Percentiles rank a stretch among this genome's conserved stretches.
Evolutionary conservation across 1,140 invertebrate genomes (phyloP).

Genomic region (Sarcophaga peregrina): DNA sequence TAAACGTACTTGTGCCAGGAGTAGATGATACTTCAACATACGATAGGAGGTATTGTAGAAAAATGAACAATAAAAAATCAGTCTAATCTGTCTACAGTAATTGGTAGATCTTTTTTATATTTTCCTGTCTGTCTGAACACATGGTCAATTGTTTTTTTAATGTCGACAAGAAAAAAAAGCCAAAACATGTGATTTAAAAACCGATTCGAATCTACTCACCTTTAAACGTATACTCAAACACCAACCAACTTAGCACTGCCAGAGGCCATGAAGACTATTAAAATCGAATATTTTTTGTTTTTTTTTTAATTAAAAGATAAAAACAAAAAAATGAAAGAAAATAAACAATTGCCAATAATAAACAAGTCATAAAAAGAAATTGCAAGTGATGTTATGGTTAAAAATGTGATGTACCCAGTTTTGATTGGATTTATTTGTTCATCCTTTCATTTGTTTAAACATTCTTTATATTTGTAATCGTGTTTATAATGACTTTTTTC

Average conservation of each 20-base stretch:
- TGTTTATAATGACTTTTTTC: not conserved
- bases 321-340: not conserved
- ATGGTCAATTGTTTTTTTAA: no score
- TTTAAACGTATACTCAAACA: not conserved
- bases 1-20: no score
- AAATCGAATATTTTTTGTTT: not conserved
- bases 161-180: no score
- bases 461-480: not conserved
- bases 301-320: not conserved
- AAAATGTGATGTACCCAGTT: not conserved
- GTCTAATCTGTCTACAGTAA: no score
- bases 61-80: no score
- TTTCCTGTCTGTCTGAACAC: no score
- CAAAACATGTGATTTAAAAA: no score
- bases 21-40: no score
- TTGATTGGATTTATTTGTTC: not conserved
- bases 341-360: not conserved
- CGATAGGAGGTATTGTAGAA: no score
- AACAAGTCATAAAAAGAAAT: constrained; percentile 7
- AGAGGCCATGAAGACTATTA: not conserved
- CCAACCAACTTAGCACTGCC: not conserved
- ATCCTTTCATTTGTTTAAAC: not conserved
- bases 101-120: no score
- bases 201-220: no score
- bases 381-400: constrained; percentile 11